phyloP scores from a whole-genome alignment of 2,888 invertebrate genomes.

The Crossocerus cetratus region DNA sequence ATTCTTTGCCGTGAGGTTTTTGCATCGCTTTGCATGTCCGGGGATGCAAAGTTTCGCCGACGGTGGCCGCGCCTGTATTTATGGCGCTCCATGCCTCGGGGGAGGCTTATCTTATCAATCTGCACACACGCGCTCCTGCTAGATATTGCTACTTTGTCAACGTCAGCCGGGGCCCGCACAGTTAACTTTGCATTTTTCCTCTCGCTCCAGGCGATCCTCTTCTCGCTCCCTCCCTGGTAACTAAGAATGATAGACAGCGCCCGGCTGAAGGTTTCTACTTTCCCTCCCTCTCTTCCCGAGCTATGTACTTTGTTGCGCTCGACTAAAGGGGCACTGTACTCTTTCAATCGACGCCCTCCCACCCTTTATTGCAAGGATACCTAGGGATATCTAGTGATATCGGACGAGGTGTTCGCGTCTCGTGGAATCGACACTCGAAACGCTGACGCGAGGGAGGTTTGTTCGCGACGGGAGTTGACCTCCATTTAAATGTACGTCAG shows the following conservation, averaged over 20 bases:
- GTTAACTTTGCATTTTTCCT: slow-evolving; percentile 35
- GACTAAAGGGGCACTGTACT: neutral
- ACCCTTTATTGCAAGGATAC: neutral
- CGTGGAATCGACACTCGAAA: slow-evolving; percentile 10
- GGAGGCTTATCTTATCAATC: slow-evolving; percentile 49
- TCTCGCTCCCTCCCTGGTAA: slow-evolving; percentile 10
- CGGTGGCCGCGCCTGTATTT: slow-evolving; percentile 40
- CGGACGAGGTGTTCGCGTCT: neutral
- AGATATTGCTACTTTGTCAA: slow-evolving; percentile 48
- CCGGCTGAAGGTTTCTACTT: neutral
- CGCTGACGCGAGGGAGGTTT: neutral
- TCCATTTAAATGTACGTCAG: slow-evolving; percentile 57
- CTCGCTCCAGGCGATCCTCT: slow-evolving; percentile 1
- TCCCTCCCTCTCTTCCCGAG: too few species aligned
- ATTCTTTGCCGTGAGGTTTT: slow-evolving; percentile 48
- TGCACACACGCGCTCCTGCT: slow-evolving; percentile 42
- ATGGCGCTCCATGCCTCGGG: slow-evolving; percentile 34
- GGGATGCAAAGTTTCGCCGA: slow-evolving; percentile 45
- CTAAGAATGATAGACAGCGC: slow-evolving; percentile 23
- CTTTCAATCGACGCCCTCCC: neutral
- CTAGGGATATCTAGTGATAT: neutral
- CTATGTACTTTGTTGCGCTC: neutral
- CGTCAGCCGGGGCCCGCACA: slow-evolving; percentile 26
- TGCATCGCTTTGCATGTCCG: slow-evolving; percentile 54
- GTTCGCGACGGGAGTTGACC: slow-evolving; percentile 31